Percentiles rank a stretch among this genome's conserved stretches.
phyloP scores from a whole-genome alignment of 2,797 vertebrate genomes.

The Gymnodraco acuticeps region DNA sequence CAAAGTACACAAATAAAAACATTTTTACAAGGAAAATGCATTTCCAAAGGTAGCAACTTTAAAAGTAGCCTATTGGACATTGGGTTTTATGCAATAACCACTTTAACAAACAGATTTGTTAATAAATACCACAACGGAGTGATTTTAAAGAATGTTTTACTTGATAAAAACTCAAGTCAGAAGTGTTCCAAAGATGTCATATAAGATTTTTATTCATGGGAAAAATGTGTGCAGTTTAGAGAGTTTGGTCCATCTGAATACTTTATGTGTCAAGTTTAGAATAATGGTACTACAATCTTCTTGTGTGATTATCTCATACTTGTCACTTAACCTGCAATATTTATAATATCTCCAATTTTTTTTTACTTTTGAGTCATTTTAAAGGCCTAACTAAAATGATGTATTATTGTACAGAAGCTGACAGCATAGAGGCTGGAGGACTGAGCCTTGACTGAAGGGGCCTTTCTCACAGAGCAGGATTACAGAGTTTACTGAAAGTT shows the following conservation, averaged over 20 bases:
- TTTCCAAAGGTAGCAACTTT: neutral
- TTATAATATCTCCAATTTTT: neutral
- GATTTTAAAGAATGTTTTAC: neutral
- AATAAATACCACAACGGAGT: neutral
- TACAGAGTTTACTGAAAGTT: slow-evolving; percentile 36
- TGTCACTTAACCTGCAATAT: neutral
- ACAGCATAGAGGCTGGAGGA: neutral
- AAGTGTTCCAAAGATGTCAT: neutral
- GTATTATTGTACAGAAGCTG: neutral
- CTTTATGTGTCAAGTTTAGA: neutral
- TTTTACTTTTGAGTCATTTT: neutral
- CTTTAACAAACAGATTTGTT: neutral
- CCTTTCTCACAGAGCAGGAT: slow-evolving; percentile 26
- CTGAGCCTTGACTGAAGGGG: slow-evolving; percentile 1
- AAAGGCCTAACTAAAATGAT: neutral
- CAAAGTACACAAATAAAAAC: neutral
- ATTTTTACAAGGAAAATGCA: neutral
- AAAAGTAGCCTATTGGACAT: no score
- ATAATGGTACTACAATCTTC: neutral
- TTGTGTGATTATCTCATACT: neutral
- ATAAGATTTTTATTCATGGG: neutral
- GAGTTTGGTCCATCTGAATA: neutral
- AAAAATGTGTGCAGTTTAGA: neutral
- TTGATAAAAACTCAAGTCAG: neutral
- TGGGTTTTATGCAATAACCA: neutral